Evolutionary conservation across 35 echinoderm and acorn worm genomes (phyloP), one percentile per base, ranked within the genome.

Genomic region (Heliocidaris erythrogramma): DNA sequence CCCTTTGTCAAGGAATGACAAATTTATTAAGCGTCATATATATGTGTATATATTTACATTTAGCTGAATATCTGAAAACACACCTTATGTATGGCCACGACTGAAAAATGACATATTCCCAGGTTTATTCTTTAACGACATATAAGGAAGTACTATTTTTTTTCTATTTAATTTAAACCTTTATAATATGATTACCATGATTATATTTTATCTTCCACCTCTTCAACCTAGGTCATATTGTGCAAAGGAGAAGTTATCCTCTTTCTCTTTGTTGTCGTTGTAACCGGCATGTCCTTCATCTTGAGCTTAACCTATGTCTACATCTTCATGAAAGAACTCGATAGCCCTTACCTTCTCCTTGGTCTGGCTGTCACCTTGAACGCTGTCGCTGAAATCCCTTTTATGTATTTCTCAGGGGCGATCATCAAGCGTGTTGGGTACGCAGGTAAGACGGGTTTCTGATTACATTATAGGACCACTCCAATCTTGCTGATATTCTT

Each of bases 241-340:
- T 94, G 94, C 47, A 92, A 95, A 31, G 30, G 88, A 47, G 97
- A 97, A n/a, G 92, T 97, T 2, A 30, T 96, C 12, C 32, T 94
- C 60, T 97, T 97, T 85, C 90, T 97, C n/a, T 78, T 84, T 2
- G 31, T 97, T 31, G 94, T 94, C 31, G 13, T 96, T 27, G 94
- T 97, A 47, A 96, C 95, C 85, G 97, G 97, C 30, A 95, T 97
- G 31, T 97, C 95, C 86, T 95, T 97, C 48, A 93, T 96, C 21
- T 88, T 96, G 17, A 90, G 59, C 13, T 85, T 85, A 92, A 96
- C 94, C 7, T 97, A 93, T 87, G 59, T 97, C 13, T 95, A 96
- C 48, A 89, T 97, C 48, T 97, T 94, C 92, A 49, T 97, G 78
- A 91, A 95, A 52, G 97, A 97, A 42, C n/a, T 97, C 30, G 50